Conservation (phyloP, 2,113 vertebrate genomes). For the Anarrhichthys ocellatus region DNA sequence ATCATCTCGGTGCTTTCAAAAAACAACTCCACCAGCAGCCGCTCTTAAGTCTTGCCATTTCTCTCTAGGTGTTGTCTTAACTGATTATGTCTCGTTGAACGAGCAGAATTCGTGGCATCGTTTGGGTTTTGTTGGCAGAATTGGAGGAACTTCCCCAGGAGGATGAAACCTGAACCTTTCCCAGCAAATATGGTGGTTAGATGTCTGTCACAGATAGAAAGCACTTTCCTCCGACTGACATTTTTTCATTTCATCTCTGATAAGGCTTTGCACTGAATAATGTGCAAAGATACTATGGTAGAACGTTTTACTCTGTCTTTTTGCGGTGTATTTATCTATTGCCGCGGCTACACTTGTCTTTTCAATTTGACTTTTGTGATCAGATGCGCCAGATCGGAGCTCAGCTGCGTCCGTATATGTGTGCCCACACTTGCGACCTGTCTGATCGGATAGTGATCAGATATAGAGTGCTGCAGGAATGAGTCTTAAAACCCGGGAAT, state of each 20-base stretch:
- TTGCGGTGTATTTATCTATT: background rate
- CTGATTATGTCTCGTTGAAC: slow-evolving; percentile 33
- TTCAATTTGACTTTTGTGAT: background rate
- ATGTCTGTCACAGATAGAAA: slow-evolving; percentile 25
- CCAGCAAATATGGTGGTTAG: slow-evolving; percentile 27
- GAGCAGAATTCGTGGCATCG: slow-evolving; percentile 12
- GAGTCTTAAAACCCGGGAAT: too few relatives aligned
- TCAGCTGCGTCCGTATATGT: background rate
- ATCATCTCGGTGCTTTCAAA: slow-evolving; percentile 21
- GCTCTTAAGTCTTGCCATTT: slow-evolving; percentile 22
- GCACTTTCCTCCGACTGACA: slow-evolving; percentile 1
- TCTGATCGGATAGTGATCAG: background rate
- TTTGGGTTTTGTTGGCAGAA: slow-evolving; percentile 15
- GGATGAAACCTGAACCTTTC: slow-evolving; percentile 27
- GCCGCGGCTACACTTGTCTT: background rate
- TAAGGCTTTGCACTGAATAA: background rate
- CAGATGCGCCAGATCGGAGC: background rate
- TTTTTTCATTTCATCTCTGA: slow-evolving; percentile 25
- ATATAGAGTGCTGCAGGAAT: too few relatives aligned
- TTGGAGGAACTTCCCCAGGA: slow-evolving; percentile 14
- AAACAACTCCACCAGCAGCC: background rate
- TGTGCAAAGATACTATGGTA: background rate
- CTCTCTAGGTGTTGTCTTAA: slow-evolving; percentile 16
- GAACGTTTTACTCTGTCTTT: background rate
- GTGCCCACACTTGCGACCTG: background rate